Percentiles rank a stretch among this genome's conserved stretches.
phyloP scores from a whole-genome alignment of 1,140 invertebrate species.

The Bombus confusus region DNA sequence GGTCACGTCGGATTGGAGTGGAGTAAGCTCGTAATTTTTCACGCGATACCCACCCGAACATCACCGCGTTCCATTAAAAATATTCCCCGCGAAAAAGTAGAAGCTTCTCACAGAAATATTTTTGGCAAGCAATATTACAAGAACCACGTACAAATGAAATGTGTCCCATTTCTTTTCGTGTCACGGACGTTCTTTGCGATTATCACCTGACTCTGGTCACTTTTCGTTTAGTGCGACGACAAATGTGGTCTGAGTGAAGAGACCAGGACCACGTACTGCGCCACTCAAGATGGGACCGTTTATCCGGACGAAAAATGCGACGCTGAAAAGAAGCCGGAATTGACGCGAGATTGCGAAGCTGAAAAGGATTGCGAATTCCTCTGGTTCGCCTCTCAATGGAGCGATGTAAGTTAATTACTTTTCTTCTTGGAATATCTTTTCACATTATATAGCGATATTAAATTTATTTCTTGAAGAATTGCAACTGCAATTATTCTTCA shows the following conservation, averaged over 20 bases:
- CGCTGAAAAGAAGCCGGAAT: conserved; percentile 83
- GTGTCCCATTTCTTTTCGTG: conserved; percentile 28
- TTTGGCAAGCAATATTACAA: conserved; percentile 12
- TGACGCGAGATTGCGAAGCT: conserved; percentile 84
- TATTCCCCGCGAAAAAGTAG: neutral
- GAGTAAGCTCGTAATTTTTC: conserved; percentile 85
- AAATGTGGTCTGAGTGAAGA: conserved; percentile 89
- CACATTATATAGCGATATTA: neutral
- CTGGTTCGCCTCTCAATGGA: conserved; percentile 95
- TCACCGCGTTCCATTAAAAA: neutral
- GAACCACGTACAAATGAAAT: conserved; percentile 8
- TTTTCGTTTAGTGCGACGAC: conserved; percentile 85
- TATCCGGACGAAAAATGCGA: conserved; percentile 88
- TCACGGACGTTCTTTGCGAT: conserved; percentile 50
- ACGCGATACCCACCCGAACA: neutral
- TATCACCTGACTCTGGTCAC: neutral
- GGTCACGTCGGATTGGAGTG: conserved; percentile 93
- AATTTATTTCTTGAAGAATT: too few species aligned
- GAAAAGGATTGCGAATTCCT: conserved; percentile 86
- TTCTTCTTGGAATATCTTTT: neutral
- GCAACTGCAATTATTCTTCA: too few species aligned
- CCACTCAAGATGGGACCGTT: conserved; percentile 87
- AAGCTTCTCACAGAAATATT: conserved; percentile 14
- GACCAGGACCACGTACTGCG: conserved; percentile 89
- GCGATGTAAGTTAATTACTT: conserved; percentile 84